Evolutionary conservation across 2,113 vertebrate genomes (phyloP).

Genomic region (Bubo scandiacus): DNA sequence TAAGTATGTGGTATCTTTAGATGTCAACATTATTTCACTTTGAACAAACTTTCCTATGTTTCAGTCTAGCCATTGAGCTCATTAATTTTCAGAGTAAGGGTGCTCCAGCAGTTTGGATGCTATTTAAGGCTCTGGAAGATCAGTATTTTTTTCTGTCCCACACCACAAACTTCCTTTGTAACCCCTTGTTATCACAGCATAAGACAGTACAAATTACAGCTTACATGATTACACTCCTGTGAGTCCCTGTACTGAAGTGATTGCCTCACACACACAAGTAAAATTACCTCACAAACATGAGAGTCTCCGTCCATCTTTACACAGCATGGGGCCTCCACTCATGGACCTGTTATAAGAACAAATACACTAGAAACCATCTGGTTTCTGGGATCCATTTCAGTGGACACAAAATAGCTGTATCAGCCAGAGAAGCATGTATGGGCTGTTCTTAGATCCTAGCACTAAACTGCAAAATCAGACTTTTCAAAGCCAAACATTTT

Average conservation of each 20-base stretch:
- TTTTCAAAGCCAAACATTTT: background rate
- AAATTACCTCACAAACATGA: background rate
- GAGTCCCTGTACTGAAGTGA: background rate
- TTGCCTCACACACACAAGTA: background rate
- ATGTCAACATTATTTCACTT: background rate
- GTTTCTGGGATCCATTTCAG: background rate
- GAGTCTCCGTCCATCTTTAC: background rate
- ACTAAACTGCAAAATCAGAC: background rate
- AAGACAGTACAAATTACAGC: background rate
- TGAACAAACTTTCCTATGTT: background rate
- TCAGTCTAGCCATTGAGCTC: background rate
- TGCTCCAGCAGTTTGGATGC: background rate
- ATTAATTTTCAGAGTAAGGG: background rate
- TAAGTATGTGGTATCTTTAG: accelerated
- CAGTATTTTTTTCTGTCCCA: background rate
- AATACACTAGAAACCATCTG: background rate
- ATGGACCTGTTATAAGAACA: background rate
- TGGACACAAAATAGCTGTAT: background rate
- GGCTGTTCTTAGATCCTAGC: background rate
- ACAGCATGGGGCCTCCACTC: background rate
- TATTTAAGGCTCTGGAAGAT: background rate
- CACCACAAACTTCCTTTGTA: background rate
- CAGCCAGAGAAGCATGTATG: background rate
- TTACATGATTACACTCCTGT: background rate
- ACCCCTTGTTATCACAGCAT: background rate